Percentiles rank a stretch among this genome's conserved stretches.
These are phyloP conservation scores for Neoitamus cyanurus DNA, from an alignment of 2,888 invertebrate species.

Conservation along the genomic window DNA sequence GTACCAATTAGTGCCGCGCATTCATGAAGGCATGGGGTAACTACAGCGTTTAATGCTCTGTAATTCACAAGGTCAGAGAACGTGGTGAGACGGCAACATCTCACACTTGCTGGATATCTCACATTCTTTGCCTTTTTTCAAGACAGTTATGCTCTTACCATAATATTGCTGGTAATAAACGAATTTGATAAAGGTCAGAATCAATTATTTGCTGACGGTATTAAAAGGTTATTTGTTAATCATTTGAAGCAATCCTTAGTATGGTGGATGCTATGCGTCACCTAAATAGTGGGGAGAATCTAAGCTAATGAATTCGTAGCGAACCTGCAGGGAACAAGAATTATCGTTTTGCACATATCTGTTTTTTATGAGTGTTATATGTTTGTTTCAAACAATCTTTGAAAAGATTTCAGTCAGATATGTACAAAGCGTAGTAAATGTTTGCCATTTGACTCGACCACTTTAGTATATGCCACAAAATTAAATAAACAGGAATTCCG, in stretches of 20 bases:
- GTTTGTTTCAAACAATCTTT: too few relatives aligned
- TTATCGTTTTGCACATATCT: too few relatives aligned
- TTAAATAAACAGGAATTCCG: too few relatives aligned
- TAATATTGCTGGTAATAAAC: neutral
- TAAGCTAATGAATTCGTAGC: neutral
- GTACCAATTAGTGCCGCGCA: neutral
- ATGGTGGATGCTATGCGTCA: neutral
- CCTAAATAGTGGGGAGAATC: neutral
- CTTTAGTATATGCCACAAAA: too few relatives aligned
- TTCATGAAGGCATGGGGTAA: constrained; percentile 10
- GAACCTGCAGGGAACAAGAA: too few relatives aligned
- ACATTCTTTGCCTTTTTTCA: neutral
- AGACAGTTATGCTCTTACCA: neutral
- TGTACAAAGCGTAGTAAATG: too few relatives aligned
- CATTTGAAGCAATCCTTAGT: neutral
- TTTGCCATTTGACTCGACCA: too few relatives aligned
- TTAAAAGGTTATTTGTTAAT: neutral
- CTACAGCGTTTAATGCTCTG: neutral
- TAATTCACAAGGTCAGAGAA: constrained; percentile 19
- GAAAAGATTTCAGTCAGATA: too few relatives aligned
- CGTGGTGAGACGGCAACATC: neutral
- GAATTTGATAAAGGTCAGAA: neutral
- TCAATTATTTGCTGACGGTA: neutral
- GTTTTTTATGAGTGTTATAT: too few relatives aligned
- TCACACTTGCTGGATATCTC: neutral